Conservation (phyloP, 1,140 invertebrate genomes). For the Drosophila carrolli region DNA sequence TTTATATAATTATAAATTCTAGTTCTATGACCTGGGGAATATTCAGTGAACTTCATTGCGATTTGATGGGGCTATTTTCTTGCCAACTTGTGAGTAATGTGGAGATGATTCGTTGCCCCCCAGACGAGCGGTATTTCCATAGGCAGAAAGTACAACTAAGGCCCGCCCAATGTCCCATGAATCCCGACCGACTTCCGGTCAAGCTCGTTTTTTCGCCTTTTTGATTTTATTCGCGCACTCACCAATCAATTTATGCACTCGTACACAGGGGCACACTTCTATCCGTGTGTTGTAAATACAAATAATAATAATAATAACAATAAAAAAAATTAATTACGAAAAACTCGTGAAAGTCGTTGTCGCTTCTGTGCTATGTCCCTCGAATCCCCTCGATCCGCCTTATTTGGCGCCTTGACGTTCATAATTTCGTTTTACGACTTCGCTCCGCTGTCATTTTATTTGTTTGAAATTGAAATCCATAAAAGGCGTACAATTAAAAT, state of each 20-base stretch:
- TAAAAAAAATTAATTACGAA: slow-evolving; percentile 71
- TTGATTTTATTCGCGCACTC: slow-evolving; percentile 74
- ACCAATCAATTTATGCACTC: slow-evolving; percentile 36
- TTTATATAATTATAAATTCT: too few species aligned
- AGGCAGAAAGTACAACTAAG: slow-evolving; percentile 28
- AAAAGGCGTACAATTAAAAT: slow-evolving; percentile 80
- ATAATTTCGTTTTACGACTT: slow-evolving; percentile 80
- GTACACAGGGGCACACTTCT: slow-evolving; percentile 19
- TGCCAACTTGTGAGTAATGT: slow-evolving; percentile 13
- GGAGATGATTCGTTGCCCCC: slow-evolving; percentile 20
- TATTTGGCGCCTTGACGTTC: slow-evolving; percentile 79
- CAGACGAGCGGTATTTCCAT: slow-evolving; percentile 35
- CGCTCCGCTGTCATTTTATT: slow-evolving; percentile 76
- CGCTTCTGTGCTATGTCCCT: slow-evolving; percentile 59
- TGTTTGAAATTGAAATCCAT: slow-evolving; percentile 81
- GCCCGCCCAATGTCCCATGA: slow-evolving; percentile 67
- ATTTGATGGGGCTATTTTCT: background rate
- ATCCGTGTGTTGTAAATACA: slow-evolving; percentile 53
- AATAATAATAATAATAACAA: slow-evolving; percentile 55
- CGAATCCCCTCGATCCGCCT: slow-evolving; percentile 39
- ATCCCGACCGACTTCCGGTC: slow-evolving; percentile 67
- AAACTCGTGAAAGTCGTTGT: slow-evolving; percentile 76
- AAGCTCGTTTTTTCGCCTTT: slow-evolving; percentile 71
- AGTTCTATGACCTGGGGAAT: too few species aligned
- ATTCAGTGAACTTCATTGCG: background rate